phyloP scores from a whole-genome alignment of 2,888 invertebrate species.

The Scaptomyza parva region DNA sequence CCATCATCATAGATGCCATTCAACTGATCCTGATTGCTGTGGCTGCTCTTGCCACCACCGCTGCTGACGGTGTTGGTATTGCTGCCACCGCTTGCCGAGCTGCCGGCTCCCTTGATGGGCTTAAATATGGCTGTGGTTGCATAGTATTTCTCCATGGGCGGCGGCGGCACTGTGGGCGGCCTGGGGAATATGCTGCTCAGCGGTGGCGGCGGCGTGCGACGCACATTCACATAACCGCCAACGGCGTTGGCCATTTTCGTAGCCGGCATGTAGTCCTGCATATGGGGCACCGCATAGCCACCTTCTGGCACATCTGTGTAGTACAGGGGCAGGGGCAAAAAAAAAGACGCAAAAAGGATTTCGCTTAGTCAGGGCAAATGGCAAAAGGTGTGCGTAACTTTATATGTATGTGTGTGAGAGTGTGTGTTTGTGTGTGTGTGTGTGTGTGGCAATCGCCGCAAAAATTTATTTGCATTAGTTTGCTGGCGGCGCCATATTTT shows the following conservation, averaged over 20 bases:
- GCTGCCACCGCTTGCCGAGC: constrained; percentile 64
- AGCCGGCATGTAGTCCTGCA: constrained; percentile 86
- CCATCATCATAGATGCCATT: constrained; percentile 80
- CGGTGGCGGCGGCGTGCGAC: constrained; percentile 85
- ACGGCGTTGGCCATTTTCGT: constrained; percentile 82
- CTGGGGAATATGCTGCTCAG: constrained; percentile 87
- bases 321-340: constrained; percentile 9
- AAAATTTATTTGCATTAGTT: constrained; percentile 78
- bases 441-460: constrained; percentile 53
- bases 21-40: constrained; percentile 72
- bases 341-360: constrained; percentile 49
- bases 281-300: constrained; percentile 87
- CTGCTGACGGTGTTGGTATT: constrained; percentile 75
- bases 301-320: constrained; percentile 87
- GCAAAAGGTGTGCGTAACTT: constrained; percentile 22
- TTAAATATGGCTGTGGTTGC: constrained; percentile 89
- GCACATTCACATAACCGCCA: constrained; percentile 84
- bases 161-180: constrained; percentile 89
- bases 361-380: constrained; percentile 71
- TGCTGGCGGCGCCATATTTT: constrained; percentile 70
- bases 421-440: constrained; percentile 20
- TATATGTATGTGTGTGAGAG: constrained; percentile 13
- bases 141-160: constrained; percentile 90
- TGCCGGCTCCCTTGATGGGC: constrained; percentile 84
- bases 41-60: constrained; percentile 74